phyloP scores from a whole-genome alignment of 2,888 invertebrate species.

The Diaperis boleti region DNA sequence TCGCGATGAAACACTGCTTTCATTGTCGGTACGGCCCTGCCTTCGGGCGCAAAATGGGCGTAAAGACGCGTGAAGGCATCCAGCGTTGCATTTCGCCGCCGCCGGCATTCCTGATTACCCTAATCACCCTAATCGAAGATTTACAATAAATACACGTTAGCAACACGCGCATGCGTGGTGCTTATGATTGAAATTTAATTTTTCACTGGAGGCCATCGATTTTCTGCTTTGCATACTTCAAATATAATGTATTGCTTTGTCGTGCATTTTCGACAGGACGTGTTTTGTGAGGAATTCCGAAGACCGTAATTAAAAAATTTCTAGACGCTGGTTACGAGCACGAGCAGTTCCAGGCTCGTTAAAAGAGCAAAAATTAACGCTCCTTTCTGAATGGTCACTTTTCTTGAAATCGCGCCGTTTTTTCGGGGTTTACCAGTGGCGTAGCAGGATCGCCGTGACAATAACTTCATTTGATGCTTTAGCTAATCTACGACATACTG shows the following conservation, averaged over 20 bases:
- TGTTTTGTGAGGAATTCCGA: conserved; percentile 46
- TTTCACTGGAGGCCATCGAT: conserved; percentile 57
- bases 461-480: too few species aligned
- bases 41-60: conserved; percentile 36
- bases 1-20: neutral
- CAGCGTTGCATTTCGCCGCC: conserved; percentile 35
- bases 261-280: conserved; percentile 51
- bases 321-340: conserved; percentile 11
- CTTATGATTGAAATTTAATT: conserved; percentile 58
- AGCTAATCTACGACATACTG: too few species aligned
- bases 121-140: conserved; percentile 61
- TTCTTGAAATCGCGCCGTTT: neutral
- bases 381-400: neutral
- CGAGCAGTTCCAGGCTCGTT: neutral
- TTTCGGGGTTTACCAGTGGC: too few species aligned
- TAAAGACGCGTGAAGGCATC: conserved; percentile 39
- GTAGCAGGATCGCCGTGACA: too few species aligned
- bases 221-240: conserved; percentile 53
- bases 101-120: conserved; percentile 55
- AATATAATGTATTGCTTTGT: conserved; percentile 51
- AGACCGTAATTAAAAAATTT: conserved; percentile 53
- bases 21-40: conserved; percentile 29
- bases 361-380: neutral
- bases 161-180: conserved; percentile 49
- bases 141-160: conserved; percentile 50